Base-by-base conservation (phyloP, 1,140 invertebrate genomes). In the Solenopsis invicta region DNA sequence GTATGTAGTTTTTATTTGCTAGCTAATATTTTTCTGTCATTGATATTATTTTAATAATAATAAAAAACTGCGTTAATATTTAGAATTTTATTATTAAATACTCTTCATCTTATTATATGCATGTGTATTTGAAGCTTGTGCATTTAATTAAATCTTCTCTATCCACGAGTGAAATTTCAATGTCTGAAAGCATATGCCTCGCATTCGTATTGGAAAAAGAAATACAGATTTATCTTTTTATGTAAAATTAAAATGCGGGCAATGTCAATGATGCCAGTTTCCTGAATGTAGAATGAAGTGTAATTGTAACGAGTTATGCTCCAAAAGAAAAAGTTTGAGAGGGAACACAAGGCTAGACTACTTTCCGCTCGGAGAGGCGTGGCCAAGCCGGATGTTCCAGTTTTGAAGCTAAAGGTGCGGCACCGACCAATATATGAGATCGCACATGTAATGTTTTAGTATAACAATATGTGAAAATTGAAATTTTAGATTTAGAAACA, bases 331-430 rank as follows among this genome's bases (percentile, higher is more conserved):
- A 74, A 82, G 69, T 82, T 82, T n/a, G 24, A 82, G 67, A 74
- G 54, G 67, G 80, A 82, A 37, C 67, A 71, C 78, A 82, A 82
- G 80, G 80, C 67, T 82, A 82, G 80, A 74, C 80, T 59, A 82
- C 80, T 82, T 82, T 82, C 24, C 52, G 80, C 67, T 82, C 41
- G 37, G 18, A 82, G 67, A 74, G 80, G 80, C 80, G 80, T 82
- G 80, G 80, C 29, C 54, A 16, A 74, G 67, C 80, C 80, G 41
- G 67, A 82, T 82, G 80, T 74, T 82, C 80, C 80, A 82, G 80
- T 82, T 82, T 82, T 82, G 34, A 81, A 81, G 64, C 45, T 41
- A 24, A 82, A 82, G 13, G 67, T 82, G 24, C 6, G 52, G 78
- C 29, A 82, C 9, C 18, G n/a, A 61, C 56, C 16, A 24, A 74